These are phyloP conservation scores for Symphodus melops DNA, from an alignment of 2,113 vertebrate species.

Conservation along the genomic window DNA sequence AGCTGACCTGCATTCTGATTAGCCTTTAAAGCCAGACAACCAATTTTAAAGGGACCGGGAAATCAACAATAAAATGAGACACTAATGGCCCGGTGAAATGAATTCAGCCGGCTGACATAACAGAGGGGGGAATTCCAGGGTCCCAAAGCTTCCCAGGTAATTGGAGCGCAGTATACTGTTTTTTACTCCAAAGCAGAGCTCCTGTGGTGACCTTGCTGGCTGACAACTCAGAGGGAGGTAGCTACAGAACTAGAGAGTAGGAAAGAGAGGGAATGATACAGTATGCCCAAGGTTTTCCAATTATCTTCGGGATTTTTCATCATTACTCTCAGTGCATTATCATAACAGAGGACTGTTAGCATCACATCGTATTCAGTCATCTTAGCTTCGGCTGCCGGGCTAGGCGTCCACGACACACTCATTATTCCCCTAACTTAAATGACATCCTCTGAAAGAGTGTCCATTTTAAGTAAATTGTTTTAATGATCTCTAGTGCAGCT, in stretches of 20 bases:
- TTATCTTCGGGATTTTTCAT: constrained; percentile 53
- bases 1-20: constrained; percentile 50
- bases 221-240: constrained; percentile 48
- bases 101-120: constrained; percentile 67
- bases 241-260: constrained; percentile 23
- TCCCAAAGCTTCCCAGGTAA: constrained; percentile 78
- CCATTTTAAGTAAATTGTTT: constrained; percentile 36
- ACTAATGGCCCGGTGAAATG: constrained; percentile 72
- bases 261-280: constrained; percentile 17
- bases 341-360: constrained; percentile 41
- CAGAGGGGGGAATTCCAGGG: constrained; percentile 74
- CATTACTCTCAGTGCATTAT: constrained; percentile 41
- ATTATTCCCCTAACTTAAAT: constrained; percentile 60
- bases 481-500: constrained; percentile 35
- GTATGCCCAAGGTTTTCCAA: constrained; percentile 38
- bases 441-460: constrained; percentile 15
- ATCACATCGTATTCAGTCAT: constrained; percentile 34
- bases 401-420: constrained; percentile 31
- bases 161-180: constrained; percentile 66
- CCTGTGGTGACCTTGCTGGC: constrained; percentile 70
- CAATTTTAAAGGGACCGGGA: constrained; percentile 54
- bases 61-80: constrained; percentile 69
- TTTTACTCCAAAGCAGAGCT: constrained; percentile 61
- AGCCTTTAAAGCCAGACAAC: constrained; percentile 44
- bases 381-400: constrained; percentile 22